These are phyloP conservation scores for Keiferia lycopersicella DNA, from an alignment of 2,888 invertebrate genomes.

Conservation along the genomic window DNA sequence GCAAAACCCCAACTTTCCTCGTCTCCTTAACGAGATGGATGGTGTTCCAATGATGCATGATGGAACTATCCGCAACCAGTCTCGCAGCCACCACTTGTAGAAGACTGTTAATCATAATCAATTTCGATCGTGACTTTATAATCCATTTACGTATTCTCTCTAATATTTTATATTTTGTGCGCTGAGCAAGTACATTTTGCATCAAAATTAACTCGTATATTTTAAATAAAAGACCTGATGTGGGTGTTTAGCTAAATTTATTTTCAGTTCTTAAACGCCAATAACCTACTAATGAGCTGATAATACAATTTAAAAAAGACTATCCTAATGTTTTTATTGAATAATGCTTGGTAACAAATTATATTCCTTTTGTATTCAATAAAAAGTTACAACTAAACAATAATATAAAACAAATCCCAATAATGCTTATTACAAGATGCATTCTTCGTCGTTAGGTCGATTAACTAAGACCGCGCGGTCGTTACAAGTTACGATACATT, in stretches of 20 bases:
- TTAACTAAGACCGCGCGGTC: constrained; percentile 18
- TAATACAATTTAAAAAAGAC: constrained; percentile 79
- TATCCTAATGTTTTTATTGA: constrained; percentile 76
- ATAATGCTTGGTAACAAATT: constrained; percentile 81
- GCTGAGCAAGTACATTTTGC: no score
- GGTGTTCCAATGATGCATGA: no score
- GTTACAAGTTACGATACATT: constrained; percentile 42
- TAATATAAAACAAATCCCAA: constrained; percentile 68
- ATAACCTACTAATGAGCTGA: constrained; percentile 80
- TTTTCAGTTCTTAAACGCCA: constrained; percentile 82
- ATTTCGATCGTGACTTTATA: no score
- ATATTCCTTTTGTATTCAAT: constrained; percentile 77
- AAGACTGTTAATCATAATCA: no score
- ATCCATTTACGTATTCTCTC: no score
- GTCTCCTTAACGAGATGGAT: no score
- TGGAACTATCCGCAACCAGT: no score
- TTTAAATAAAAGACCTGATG: constrained; percentile 36
- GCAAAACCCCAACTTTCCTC: no score
- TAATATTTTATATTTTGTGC: no score
- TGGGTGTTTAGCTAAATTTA: constrained; percentile 78
- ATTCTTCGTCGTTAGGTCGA: constrained; percentile 11
- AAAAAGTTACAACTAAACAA: constrained; percentile 74
- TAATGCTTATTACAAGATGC: constrained; percentile 49
- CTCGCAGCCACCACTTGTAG: no score
- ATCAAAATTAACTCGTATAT: no score